Conservation (phyloP, 1,140 invertebrate species). For the Polypedilum pembai region DNA sequence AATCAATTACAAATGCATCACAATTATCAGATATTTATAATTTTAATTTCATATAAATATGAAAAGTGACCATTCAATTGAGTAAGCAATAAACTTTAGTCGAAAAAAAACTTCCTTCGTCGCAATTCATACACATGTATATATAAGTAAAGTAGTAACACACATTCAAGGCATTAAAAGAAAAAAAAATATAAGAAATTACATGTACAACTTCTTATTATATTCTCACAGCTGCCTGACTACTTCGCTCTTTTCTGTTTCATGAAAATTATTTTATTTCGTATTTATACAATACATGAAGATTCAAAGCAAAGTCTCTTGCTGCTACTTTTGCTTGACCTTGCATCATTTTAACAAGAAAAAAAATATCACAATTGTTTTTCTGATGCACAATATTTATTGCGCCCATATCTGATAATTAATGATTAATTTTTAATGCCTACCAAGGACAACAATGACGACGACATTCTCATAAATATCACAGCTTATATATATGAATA, state of each 20-base stretch:
- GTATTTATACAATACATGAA: not conserved
- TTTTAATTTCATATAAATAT: not conserved
- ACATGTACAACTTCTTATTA: slow-evolving; percentile 27
- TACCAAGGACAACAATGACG: no score
- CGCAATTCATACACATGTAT: not conserved
- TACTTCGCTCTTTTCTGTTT: slow-evolving; percentile 4
- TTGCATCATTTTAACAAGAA: no score
- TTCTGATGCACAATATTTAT: no score
- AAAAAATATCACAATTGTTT: no score
- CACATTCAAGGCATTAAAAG: slow-evolving; percentile 22
- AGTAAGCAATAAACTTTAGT: not conserved
- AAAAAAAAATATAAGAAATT: slow-evolving; percentile 26
- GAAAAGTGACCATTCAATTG: not conserved
- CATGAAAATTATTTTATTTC: not conserved
- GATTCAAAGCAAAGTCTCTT: not conserved
- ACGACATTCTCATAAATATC: no score
- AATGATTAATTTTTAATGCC: no score
- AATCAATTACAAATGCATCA: not conserved
- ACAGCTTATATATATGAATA: no score
- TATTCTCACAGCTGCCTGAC: slow-evolving; percentile 27
- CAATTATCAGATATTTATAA: not conserved
- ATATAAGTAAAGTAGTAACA: slow-evolving; percentile 22
- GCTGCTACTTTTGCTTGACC: not conserved
- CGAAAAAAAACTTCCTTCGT: not conserved
- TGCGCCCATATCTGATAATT: no score